These are phyloP conservation scores for Epistrophe eligans DNA, from an alignment of 2,888 invertebrate genomes.

Conservation along the genomic window DNA sequence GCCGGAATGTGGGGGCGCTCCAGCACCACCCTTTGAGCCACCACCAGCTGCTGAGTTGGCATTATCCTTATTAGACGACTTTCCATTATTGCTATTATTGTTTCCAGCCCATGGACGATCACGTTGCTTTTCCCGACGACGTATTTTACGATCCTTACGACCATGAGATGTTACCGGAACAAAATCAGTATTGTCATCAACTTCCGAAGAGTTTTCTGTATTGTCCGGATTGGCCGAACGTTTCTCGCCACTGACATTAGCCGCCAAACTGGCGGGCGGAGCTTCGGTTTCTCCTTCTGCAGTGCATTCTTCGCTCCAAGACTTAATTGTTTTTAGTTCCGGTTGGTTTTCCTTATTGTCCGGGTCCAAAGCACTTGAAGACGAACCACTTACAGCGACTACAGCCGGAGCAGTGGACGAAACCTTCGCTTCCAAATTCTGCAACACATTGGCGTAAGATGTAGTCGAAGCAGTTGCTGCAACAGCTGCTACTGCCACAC, in stretches of 20 bases:
- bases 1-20: constrained; percentile 31
- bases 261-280: constrained; percentile 17
- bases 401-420: constrained; percentile 22
- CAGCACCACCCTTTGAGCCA: constrained; percentile 52
- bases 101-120: constrained; percentile 78
- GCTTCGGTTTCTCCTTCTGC: constrained; percentile 76
- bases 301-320: constrained; percentile 82
- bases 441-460: constrained; percentile 89
- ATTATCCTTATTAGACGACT: constrained; percentile 76
- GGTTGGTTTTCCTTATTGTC: constrained; percentile 81
- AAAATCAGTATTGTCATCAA: constrained; percentile 83
- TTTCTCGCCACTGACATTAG: constrained; percentile 82
- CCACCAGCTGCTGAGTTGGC: constrained; percentile 55
- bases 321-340: constrained; percentile 80
- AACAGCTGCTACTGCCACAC: constrained; percentile 60
- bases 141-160: constrained; percentile 83
- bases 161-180: constrained; percentile 83
- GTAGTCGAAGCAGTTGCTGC: constrained; percentile 84
- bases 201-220: constrained; percentile 82
- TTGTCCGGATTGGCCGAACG: constrained; percentile 81
- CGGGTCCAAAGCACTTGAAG: constrained; percentile 67
- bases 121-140: constrained; percentile 82
- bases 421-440: constrained; percentile 85
- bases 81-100: constrained; percentile 67
- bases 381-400: constrained; percentile 33